Percentiles rank a stretch among this genome's conserved stretches.
phyloP scores from a whole-genome alignment of 2,113 vertebrate genomes.

The Xyrauchen texanus region DNA sequence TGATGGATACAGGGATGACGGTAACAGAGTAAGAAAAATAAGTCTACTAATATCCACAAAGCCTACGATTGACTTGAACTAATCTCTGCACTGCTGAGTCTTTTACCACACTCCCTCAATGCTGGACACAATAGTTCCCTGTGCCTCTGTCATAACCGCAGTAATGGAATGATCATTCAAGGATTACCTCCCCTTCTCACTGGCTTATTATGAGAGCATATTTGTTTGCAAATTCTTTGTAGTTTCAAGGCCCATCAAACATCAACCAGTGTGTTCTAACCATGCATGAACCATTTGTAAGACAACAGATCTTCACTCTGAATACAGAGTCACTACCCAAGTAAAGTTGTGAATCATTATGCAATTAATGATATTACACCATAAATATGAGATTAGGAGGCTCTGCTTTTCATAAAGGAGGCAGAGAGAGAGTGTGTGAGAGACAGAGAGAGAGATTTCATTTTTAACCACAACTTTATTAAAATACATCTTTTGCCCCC shows the following conservation, averaged over 20 bases:
- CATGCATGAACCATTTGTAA: not conserved
- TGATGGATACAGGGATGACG: not conserved
- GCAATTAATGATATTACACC: conserved; percentile 37
- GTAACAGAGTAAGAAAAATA: not conserved
- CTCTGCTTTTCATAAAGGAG: conserved; percentile 30
- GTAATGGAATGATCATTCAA: conserved; percentile 46
- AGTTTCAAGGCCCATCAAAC: conserved; percentile 25
- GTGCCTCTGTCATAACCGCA: conserved; percentile 46
- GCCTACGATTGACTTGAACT: not conserved
- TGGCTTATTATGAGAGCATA: conserved; percentile 53
- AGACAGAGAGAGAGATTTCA: too few relatives aligned
- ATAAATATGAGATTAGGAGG: conserved; percentile 42
- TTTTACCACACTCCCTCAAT: not conserved
- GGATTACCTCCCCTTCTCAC: conserved; percentile 44
- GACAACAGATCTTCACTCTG: conserved; percentile 41
- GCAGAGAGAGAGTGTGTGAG: too few relatives aligned
- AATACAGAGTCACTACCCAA: conserved; percentile 2
- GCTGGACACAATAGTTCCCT: conserved; percentile 52
- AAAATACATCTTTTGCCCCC: too few relatives aligned
- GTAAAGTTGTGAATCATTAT: conserved; percentile 13
- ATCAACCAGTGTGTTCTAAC: conserved; percentile 13
- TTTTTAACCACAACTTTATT: too few relatives aligned
- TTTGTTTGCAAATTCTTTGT: conserved; percentile 44
- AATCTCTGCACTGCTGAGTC: not conserved
- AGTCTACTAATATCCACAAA: not conserved